Conservation (phyloP, 2,888 invertebrate genomes). For the Eueremaeus valkanovi region DNA sequence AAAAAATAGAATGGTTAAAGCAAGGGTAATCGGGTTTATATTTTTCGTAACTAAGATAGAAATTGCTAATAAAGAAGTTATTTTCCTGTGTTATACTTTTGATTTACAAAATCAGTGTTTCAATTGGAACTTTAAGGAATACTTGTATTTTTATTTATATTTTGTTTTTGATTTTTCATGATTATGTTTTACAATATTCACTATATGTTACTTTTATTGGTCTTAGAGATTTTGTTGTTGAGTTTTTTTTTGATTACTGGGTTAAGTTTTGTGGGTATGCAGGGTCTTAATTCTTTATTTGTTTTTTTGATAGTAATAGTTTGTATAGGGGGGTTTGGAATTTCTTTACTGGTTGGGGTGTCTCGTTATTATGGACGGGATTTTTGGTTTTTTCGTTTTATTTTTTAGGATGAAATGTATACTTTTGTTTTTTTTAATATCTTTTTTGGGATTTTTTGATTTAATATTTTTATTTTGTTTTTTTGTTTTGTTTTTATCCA, state of each 20-base stretch:
- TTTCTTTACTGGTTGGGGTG: constrained; percentile 1
- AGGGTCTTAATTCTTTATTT: constrained; percentile 8
- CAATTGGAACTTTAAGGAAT: constrained; percentile 30
- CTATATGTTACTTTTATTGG: constrained; percentile 10
- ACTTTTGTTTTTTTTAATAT: constrained; percentile 57
- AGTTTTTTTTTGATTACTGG: not conserved
- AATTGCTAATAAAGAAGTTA: not conserved
- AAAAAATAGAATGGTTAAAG: not conserved
- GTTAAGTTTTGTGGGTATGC: not conserved
- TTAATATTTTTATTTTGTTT: constrained; percentile 58
- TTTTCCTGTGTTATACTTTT: constrained; percentile 17
- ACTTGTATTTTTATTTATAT: constrained; percentile 3
- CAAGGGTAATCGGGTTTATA: not conserved
- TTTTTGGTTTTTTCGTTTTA: constrained; percentile 52
- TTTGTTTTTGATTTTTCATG: constrained; percentile 11
- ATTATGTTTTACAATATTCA: constrained; percentile 24
- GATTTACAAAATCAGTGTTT: constrained; percentile 39
- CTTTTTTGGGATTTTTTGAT: constrained; percentile 57
- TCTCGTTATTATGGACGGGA: not conserved
- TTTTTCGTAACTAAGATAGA: not conserved
- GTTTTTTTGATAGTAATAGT: constrained; percentile 9
- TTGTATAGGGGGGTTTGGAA: constrained; percentile 17
- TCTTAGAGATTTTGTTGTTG: not conserved
- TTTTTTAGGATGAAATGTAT: constrained; percentile 51
- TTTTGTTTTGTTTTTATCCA: constrained; percentile 41